Base-by-base conservation (phyloP, 2,888 invertebrate genomes). In the Micropterix aruncella region DNA sequence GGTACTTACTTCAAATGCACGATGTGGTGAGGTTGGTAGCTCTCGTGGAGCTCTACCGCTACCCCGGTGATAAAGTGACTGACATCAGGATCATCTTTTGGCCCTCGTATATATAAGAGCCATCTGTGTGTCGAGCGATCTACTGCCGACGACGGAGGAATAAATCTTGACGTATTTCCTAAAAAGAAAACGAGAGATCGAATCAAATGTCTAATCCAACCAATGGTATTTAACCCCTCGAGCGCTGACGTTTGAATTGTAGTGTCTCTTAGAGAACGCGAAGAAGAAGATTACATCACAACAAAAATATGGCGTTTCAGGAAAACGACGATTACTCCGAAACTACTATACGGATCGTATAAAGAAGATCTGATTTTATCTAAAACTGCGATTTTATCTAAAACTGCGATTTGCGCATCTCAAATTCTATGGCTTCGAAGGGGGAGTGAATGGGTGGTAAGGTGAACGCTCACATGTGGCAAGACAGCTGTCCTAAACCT, bases 91-190 rank as follows among this genome's bases (percentile, higher is more conserved):
- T 65, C 64, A 18, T 76, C 74, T 46, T 76, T 69, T 44, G 79
- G 75, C 0, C 83, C 83, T 53, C 88, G 75, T 2, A 92, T 79
- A 67, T 92, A 93, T 45, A 92, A 77, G 66, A 91, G 77, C 93
- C 93, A 93, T 60, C 90, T 89, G 64, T 93, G 89, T 4, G 85
- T 88, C 1, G 83, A 78, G 16, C 75, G 75, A 57, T 82, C 82
- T 19, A 75, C 73, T 18, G 76, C 63, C 16, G 80, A 78, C 54
- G 83, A 76, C 0, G 80, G 70, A 1, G 81, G 79, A 18, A 87
- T 79, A 72, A 81, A 91, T 58, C 86, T 88, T 0, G 91, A 91
- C 2, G 90, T 83, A 65, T 92, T 92, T 1, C 88, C 70, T 69
- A 53, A 0, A 17, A 40, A 17, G 18, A 42, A 18, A 14, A 41